Base-by-base conservation (phyloP, 2,888 invertebrate genomes). In the Coelopa pilipes region DNA sequence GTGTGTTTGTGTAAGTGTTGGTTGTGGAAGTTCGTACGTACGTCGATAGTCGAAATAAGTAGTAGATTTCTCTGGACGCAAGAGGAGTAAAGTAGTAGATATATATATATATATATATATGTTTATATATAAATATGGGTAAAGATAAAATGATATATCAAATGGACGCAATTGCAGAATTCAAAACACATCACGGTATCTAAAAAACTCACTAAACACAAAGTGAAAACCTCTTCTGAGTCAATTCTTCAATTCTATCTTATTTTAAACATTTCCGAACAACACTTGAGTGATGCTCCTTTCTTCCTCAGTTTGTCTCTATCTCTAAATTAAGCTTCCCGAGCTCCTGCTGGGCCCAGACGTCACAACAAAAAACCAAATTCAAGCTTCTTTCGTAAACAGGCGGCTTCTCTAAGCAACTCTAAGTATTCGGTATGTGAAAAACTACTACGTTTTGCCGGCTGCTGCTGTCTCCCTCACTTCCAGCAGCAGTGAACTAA, bases 361-460 rank as follows among this genome's bases (percentile, higher is more conserved):
- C 34, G 34, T 34, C 34, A 34, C 10, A 24, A n/a, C 10, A 65
- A 65, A 46, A 34, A 47, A 24, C n/a, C 10, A 65, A 65, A 46
- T 57, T 57, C n/a, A n/a, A 55, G 17, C 21, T 57, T 17, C 11
- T 46, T 65, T 49, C 5, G 0, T 17, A 45, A 49, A 65, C 45
- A 65, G 47, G 13, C 17, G n/a, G 45, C 2, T 66, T 47, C 50
- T n/a, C 12, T 66, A 19, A 46, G 9, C 15, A 17, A 19, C 46
- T 63, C 46, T 63, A 17, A 66, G 53, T 21, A 59, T 74, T 73
- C 21, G 72, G 12, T 71, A 69, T 34, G 1, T 53, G 57, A 45
- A 71, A 73, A 74, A 72, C 72, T 72, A 74, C 50, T 50, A 34
- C 34, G 34, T 66, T 63, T 75, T 75, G 77, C 73, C 75, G 76